These are phyloP conservation scores for Drosophila ohnishii DNA, from an alignment of 1,140 invertebrate species.

Conservation along the genomic window DNA sequence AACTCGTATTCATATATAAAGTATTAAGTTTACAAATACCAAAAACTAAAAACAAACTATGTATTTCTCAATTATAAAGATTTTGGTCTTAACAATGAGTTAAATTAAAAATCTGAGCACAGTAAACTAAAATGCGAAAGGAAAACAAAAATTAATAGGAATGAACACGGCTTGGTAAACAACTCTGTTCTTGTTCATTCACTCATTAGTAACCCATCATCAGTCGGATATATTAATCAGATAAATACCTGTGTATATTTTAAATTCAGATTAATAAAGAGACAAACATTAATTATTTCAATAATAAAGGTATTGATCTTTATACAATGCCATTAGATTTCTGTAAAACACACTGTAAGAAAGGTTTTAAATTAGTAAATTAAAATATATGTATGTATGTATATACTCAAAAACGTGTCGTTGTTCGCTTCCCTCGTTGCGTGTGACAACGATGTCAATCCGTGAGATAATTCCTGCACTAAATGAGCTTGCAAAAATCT, in stretches of 20 bases:
- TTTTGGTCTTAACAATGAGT: no score
- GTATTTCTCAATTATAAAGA: no score
- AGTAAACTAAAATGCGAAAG: background rate
- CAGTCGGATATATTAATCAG: background rate
- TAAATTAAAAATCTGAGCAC: no score
- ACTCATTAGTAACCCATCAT: no score
- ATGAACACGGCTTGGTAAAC: background rate
- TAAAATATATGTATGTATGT: background rate
- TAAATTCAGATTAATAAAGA: background rate
- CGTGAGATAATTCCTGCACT: constrained; percentile 35
- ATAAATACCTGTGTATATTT: background rate
- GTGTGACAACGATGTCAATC: constrained; percentile 30
- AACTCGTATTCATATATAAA: no score
- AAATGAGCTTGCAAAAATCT: constrained; percentile 47
- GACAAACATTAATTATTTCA: background rate
- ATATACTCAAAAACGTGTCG: background rate
- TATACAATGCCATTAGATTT: background rate
- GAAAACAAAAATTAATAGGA: background rate
- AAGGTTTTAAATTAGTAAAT: background rate
- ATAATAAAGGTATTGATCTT: background rate
- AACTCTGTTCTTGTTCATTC: background rate
- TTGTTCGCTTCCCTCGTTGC: background rate
- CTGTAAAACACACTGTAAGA: background rate
- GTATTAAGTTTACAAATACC: no score
- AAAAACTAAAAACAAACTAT: no score